Evolutionary conservation across 2,113 vertebrate species (phyloP).

Genomic region (Eudyptes chrysolophus): DNA sequence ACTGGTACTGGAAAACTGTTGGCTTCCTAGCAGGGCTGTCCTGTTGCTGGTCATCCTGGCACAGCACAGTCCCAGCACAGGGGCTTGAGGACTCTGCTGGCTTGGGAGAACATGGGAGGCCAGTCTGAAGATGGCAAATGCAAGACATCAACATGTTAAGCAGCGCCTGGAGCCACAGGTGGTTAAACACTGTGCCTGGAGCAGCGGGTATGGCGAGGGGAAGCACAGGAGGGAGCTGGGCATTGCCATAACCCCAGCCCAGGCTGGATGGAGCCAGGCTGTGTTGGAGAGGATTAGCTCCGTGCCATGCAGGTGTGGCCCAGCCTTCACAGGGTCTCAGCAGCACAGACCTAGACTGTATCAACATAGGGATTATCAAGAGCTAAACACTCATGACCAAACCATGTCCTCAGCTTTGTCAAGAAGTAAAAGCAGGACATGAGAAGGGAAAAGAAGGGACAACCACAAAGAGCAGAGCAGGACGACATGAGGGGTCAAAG

Average conservation of each 20-base stretch:
- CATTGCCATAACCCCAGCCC: not conserved
- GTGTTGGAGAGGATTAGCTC: not conserved
- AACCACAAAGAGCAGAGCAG: not conserved
- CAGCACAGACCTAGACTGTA: not conserved
- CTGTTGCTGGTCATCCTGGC: not conserved
- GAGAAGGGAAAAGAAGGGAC: not conserved
- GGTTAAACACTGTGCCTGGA: not conserved
- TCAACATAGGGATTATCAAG: not conserved
- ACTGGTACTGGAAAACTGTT: not conserved
- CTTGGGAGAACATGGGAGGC: not conserved
- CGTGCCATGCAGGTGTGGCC: not conserved
- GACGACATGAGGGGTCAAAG: not conserved
- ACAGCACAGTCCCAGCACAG: not conserved
- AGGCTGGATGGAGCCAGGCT: not conserved
- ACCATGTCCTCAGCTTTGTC: not conserved
- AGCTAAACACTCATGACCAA: not conserved
- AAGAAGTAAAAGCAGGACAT: not conserved
- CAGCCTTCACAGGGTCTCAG: not conserved
- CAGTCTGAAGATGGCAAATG: not conserved
- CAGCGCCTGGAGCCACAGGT: not conserved
- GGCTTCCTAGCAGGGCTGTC: not conserved
- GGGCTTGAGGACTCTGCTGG: not conserved
- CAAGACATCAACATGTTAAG: fast-evolving
- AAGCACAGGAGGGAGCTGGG: not conserved
- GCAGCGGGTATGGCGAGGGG: fast-evolving